phyloP scores from a whole-genome alignment of 2,113 vertebrate species.

The Cebus imitator region DNA sequence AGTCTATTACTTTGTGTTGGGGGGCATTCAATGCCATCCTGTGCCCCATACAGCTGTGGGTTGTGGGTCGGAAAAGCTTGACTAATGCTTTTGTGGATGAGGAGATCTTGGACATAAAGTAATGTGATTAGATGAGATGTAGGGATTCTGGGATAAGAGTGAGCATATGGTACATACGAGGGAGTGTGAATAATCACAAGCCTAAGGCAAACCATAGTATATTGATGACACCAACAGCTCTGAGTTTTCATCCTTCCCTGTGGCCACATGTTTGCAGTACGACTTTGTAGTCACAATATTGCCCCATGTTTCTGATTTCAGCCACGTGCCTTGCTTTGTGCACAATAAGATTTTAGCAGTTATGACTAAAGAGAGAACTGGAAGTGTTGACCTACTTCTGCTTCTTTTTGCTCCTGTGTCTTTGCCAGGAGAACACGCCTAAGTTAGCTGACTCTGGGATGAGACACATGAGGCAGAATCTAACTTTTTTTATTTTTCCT shows the following conservation, averaged over 20 bases:
- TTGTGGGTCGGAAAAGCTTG: no score
- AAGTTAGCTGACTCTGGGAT: neutral
- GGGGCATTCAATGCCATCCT: no score
- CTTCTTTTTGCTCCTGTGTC: neutral
- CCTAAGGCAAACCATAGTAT: neutral
- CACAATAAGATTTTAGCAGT: neutral
- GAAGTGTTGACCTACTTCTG: neutral
- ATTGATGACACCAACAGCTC: neutral
- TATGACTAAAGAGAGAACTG: neutral
- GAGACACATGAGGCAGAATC: neutral
- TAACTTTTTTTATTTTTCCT: neutral
- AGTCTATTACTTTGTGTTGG: no score
- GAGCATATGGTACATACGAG: neutral
- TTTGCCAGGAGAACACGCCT: neutral
- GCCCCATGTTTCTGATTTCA: neutral
- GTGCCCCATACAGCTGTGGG: no score
- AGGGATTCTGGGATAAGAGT: neutral
- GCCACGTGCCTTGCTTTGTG: neutral
- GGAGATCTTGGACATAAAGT: neutral
- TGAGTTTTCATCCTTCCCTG: neutral
- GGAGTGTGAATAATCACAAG: neutral
- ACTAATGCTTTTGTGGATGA: neutral
- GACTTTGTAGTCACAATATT: neutral
- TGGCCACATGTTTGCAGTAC: neutral
- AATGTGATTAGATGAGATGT: neutral